Percentiles rank a stretch among this genome's conserved stretches.
Conservation (phyloP, 2,113 vertebrate genomes). For the Sardina pilchardus region DNA sequence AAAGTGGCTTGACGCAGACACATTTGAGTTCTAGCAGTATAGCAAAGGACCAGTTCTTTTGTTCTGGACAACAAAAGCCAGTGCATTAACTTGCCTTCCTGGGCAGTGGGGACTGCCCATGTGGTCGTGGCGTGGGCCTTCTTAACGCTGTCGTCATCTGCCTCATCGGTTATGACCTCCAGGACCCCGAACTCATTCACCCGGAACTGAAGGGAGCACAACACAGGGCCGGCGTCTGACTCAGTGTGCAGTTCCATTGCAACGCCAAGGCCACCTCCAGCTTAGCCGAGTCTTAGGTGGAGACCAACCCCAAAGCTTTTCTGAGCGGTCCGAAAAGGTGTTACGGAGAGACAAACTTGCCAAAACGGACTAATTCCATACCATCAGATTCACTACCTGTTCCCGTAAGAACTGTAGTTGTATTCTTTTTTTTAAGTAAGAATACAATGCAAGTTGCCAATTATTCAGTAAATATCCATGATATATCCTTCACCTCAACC, state of each 20-base stretch:
- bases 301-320: background rate
- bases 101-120: conserved; percentile 83
- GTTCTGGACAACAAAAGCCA: background rate
- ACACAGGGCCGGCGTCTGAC: conserved; percentile 10
- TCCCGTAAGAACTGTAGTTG: background rate
- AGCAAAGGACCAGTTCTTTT: background rate
- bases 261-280: background rate
- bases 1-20: background rate
- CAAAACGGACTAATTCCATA: background rate
- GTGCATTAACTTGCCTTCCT: conserved; percentile 74
- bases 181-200: conserved; percentile 62
- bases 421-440: no score
- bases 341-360: background rate
- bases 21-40: background rate
- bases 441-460: no score
- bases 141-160: conserved; percentile 79
- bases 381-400: background rate
- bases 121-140: conserved; percentile 85
- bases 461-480: no score
- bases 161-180: conserved; percentile 60
- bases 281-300: background rate
- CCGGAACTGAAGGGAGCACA: conserved; percentile 47
- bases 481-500: no score
- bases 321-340: background rate
- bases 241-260: background rate